Base-by-base conservation (phyloP, 2,888 invertebrate genomes). In the Agrypnus murinus region DNA sequence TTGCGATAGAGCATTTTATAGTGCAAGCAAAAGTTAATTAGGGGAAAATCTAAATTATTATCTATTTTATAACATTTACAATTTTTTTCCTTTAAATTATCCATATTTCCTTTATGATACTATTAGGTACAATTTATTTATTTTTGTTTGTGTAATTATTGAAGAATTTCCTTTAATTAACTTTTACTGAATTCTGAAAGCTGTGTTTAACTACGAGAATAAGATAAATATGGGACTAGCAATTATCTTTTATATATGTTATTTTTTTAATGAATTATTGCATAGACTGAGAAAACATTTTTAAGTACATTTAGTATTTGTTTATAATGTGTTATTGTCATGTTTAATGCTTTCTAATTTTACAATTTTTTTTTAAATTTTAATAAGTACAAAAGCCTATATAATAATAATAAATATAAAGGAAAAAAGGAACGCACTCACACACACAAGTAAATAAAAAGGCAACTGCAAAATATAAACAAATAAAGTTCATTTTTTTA, bases 141-240 rank as follows among this genome's bases (percentile, higher is more conserved):
- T n/a, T n/a, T n/a, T n/a, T n/a, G n/a, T n/a, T n/a, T 25, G 25
- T 25, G 5, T 25, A 25, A 25, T 25, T 25, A 25, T 25, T 25
- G 5, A 3, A 25, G 43, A 60, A 65, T 60, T 34, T 12, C 60
- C 31, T 62, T 66, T 48, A 48, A 64, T 57, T 59, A 71, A 66
- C 66, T 57, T 71, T 63, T 34, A 55, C 55, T 57, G 43, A 25
- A 59, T 65, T 68, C 65, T 68, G 71, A 71, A 71, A 71, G 71
- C 71, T 71, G 71, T 71, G 68, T 71, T 69, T 65, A 71, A 71
- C 71, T 71, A 68, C 71, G 45, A 71, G 65, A 71, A 68, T 65
- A 64, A 71, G 71, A 68, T 68, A 67, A 66, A 71, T 71, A 71
- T 68, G 67, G 67, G 64, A 71, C 71, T 71, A 71, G 71, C 59